Evolutionary conservation across 2,797 vertebrate genomes (phyloP).

Genomic region (Fistularia tabacaria): DNA sequence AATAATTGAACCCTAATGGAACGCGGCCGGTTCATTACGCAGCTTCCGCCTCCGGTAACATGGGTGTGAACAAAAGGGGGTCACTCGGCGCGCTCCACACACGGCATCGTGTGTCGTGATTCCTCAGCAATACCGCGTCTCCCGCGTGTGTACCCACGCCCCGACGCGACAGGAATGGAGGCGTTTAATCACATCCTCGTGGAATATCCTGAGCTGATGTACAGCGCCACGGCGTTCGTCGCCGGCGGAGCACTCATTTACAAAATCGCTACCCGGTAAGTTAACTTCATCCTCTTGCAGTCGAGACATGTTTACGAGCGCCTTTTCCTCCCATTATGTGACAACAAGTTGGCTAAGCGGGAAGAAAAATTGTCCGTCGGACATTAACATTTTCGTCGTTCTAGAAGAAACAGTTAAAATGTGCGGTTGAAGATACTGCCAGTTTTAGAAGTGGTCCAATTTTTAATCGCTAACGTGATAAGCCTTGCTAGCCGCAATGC

Average conservation of each 20-base stretch:
- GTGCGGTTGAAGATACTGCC: no score
- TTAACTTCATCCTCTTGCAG: background rate
- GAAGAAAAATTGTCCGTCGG: no score
- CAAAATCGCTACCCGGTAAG: constrained; percentile 82
- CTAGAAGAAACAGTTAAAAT: no score
- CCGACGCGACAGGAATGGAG: constrained; percentile 70
- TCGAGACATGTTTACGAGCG: background rate
- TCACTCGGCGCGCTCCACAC: constrained; percentile 39
- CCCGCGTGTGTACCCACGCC: background rate
- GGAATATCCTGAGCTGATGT: constrained; percentile 76
- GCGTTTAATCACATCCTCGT: constrained; percentile 69
- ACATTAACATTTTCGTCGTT: no score
- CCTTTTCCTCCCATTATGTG: no score
- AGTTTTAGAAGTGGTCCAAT: no score
- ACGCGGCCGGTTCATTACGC: constrained; percentile 9
- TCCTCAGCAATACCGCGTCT: constrained; percentile 1
- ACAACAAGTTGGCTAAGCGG: no score
- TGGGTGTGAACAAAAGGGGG: constrained; percentile 48
- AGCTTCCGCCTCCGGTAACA: constrained; percentile 51
- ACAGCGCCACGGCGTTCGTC: constrained; percentile 77
- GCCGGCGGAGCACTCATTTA: constrained; percentile 84
- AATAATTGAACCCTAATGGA: background rate
- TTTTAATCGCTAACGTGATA: constrained; percentile 8
- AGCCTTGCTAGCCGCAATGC: constrained; percentile 17
- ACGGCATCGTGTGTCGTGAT: constrained; percentile 8